A percentile compares a stretch with the other conserved stretches of the same genome.
Evolutionary conservation across 2,888 invertebrate species (phyloP).

Genomic region (Pseudanteris insignis): DNA sequence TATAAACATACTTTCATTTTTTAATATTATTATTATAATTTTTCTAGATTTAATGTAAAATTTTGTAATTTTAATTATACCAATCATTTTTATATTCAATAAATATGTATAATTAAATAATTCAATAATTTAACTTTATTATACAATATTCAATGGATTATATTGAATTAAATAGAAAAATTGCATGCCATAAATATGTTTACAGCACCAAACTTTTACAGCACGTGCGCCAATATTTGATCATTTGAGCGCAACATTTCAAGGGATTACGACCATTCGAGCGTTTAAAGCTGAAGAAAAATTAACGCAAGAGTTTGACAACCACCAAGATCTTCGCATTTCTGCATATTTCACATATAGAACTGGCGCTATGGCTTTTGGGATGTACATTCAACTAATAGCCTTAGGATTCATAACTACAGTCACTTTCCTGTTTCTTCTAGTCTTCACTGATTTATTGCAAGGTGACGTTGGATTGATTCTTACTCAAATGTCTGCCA

Average conservation of each 20-base stretch:
- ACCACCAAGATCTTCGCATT: slow-evolving; percentile 73
- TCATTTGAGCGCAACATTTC: slow-evolving; percentile 86
- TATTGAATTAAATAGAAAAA: no score
- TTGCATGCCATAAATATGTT: no score
- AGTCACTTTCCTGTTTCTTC: slow-evolving; percentile 73
- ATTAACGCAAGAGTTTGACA: slow-evolving; percentile 70
- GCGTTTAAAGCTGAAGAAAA: slow-evolving; percentile 68
- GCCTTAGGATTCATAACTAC: slow-evolving; percentile 71
- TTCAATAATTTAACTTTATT: no score
- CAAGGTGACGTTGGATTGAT: slow-evolving; percentile 69
- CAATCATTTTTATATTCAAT: no score
- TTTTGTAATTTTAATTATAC: no score
- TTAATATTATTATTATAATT: no score
- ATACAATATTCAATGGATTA: no score
- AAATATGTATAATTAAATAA: no score
- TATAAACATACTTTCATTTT: no score
- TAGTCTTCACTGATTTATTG: slow-evolving; percentile 59
- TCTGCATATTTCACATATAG: slow-evolving; percentile 76
- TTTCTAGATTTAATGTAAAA: no score
- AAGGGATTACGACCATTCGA: slow-evolving; percentile 69
- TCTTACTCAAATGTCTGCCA: slow-evolving; percentile 68
- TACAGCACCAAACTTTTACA: slow-evolving; percentile 58
- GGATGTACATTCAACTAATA: slow-evolving; percentile 72
- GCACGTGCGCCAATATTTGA: slow-evolving; percentile 95
- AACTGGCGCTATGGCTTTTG: slow-evolving; percentile 73